Evolutionary conservation across 2,888 invertebrate species (phyloP), one percentile per base, ranked within the genome.

Genomic region (Octodonta nipae): DNA sequence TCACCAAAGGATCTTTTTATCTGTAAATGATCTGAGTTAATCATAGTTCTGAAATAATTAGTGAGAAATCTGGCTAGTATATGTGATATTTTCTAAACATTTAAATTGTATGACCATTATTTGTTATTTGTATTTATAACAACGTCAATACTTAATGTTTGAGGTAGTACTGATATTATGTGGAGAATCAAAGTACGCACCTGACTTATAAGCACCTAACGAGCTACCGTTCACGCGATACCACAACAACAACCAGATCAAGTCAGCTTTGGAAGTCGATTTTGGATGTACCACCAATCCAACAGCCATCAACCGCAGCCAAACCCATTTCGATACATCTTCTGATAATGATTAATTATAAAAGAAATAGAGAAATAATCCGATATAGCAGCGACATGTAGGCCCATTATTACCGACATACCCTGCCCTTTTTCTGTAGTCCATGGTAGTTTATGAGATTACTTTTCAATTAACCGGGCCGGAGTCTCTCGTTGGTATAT

Each of bases 291-390:
- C 36, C 30, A 30, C n/a, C n/a, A n/a, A n/a, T n/a, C n/a, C n/a
- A n/a, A n/a, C n/a, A n/a, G n/a, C n/a, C n/a, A n/a, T n/a, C n/a
- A n/a, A n/a, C n/a, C n/a, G n/a, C n/a, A n/a, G 39, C 42, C 44
- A 34, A 42, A 42, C 43, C 45, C 46, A 43, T 43, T 35, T 35
- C 35, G 49, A 49, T 49, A 41, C 40, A 43, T 32, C 42, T 40
- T 24, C 34, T 44, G 49, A 51, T 51, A 49, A 45, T 51, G 48
- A 51, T 49, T 51, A 47, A 51, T 49, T 50, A 48, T 46, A 43
- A 46, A 42, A 45, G 43, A 47, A 49, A 50, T 45, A 49, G 41
- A 50, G 47, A 49, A 49, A 47, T 47, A 43, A 49, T 42, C 44
- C 44, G 43, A 41, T 47, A 44, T 44, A 47, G 41, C n/a, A n/a